These are phyloP conservation scores for Cossypha heuglini DNA, from an alignment of 2,797 vertebrate species.

Conservation along the genomic window DNA sequence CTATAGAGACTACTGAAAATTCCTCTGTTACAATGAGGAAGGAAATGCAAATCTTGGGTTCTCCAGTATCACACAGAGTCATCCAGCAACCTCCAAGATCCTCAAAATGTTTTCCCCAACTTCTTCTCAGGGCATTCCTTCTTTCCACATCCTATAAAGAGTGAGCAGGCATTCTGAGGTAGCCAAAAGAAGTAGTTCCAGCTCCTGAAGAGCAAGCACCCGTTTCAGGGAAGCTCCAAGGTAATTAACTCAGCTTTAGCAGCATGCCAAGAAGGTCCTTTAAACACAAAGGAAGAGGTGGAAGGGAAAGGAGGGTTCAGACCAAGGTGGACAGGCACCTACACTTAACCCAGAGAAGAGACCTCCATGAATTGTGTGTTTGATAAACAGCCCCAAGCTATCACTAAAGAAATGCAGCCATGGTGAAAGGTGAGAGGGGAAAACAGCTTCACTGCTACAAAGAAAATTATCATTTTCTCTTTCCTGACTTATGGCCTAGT, in stretches of 20 bases:
- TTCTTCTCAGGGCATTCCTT: background rate
- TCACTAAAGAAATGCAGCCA: background rate
- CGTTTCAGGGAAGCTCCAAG: background rate
- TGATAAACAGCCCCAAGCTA: background rate
- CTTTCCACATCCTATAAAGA: background rate
- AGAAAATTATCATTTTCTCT: background rate
- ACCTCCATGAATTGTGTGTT: background rate
- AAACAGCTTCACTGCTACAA: background rate
- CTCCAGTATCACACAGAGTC: background rate
- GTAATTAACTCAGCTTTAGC: background rate
- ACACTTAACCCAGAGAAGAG: background rate
- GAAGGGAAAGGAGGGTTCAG: background rate
- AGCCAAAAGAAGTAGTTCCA: background rate
- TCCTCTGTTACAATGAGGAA: background rate
- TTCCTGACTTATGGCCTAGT: background rate
- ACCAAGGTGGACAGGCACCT: rapidly evolving
- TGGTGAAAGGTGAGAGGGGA: background rate
- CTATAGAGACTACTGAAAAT: background rate
- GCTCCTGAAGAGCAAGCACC: background rate
- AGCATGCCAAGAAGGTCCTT: background rate
- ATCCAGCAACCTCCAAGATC: background rate
- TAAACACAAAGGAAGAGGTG: background rate
- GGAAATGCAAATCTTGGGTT: background rate
- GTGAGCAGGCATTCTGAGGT: background rate
- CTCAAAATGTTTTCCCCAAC: background rate